Evolutionary conservation across 2,888 invertebrate species (phyloP), one percentile per base, ranked within the genome.

Genomic region (Geophilus truncorum): DNA sequence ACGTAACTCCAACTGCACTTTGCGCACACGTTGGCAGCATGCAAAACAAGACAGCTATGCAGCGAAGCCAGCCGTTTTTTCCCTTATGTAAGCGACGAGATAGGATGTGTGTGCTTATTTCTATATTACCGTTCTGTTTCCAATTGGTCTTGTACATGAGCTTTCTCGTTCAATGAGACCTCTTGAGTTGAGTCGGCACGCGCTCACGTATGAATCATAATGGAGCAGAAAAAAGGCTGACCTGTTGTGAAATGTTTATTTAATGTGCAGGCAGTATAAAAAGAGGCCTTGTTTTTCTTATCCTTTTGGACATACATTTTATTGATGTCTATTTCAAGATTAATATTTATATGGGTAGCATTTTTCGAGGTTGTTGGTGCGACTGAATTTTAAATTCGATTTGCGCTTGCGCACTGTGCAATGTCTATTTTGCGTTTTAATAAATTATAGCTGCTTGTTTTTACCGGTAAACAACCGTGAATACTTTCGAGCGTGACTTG

Each of bases 171-270:
- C 25, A 70, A 70, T 70, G 70, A 70, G 70, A 70, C 70, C 70
- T 70, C 70, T 70, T 70, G 70, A 70, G 28, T 70, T 70, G 70
- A 70, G 70, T 28, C 70, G 70, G 70, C 70, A 70, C 70, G 70
- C 70, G 28, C 70, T 70, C 70, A 70, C 25, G 70, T 70, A 70
- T 70, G 70, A 70, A 70, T 51, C 51, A 51, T 70, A 70, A 70
- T 70, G 70, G 23, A 70, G 70, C 70, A 70, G 23, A 70, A 70
- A 70, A 45, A 70, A 70, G 70, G 70, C 70, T 70, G 70, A 70
- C 70, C 70, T 70, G 70, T 70, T 70, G 70, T 70, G 70, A 70
- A 70, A 70, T 70, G 70, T 70, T 70, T 70, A 70, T 70, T 70
- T 70, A 70, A 70, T 70, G 70, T 70, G 25, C 18, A 51, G 51